Conservation (phyloP, 2,888 invertebrate genomes). For the Dexiosoma caninum region DNA sequence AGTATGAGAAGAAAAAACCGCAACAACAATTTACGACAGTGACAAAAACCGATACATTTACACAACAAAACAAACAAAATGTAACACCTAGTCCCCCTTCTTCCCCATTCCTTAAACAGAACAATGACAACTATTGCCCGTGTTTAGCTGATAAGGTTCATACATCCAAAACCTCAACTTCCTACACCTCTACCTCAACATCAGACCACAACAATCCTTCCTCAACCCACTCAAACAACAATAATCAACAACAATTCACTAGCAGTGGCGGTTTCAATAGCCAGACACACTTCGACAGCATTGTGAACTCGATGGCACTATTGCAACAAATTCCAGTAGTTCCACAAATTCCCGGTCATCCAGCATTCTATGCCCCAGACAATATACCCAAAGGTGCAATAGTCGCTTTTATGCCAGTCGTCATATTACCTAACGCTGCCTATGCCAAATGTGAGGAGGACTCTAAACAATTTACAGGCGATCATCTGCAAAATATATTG, state of each 20-base stretch:
- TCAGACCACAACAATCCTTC: slow-evolving; percentile 66
- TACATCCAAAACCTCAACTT: slow-evolving; percentile 69
- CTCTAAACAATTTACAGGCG: slow-evolving; percentile 57
- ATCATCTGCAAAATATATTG: slow-evolving; percentile 68
- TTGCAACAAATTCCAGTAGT: slow-evolving; percentile 74
- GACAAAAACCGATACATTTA: slow-evolving; percentile 44
- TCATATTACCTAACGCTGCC: slow-evolving; percentile 84
- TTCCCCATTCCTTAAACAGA: slow-evolving; percentile 69
- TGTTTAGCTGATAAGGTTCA: slow-evolving; percentile 71
- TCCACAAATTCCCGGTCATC: slow-evolving; percentile 74
- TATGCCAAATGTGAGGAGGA: slow-evolving; percentile 75
- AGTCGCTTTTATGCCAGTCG: slow-evolving; percentile 84
- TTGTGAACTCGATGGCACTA: slow-evolving; percentile 75
- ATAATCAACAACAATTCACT: slow-evolving; percentile 66
- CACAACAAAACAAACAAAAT: slow-evolving; percentile 60
- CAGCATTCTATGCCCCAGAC: slow-evolving; percentile 75
- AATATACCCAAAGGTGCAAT: slow-evolving; percentile 80
- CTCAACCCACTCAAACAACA: slow-evolving; percentile 54
- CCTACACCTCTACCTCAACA: slow-evolving; percentile 72
- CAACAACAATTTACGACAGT: slow-evolving; percentile 54
- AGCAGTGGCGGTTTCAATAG: slow-evolving; percentile 67
- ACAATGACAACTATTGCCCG: slow-evolving; percentile 69
- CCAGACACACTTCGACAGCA: slow-evolving; percentile 72
- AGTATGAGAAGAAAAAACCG: slow-evolving; percentile 30
- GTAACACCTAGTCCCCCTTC: slow-evolving; percentile 70